Conservation (phyloP, 2,113 vertebrate species). For the Opisthocomus hoazin region DNA sequence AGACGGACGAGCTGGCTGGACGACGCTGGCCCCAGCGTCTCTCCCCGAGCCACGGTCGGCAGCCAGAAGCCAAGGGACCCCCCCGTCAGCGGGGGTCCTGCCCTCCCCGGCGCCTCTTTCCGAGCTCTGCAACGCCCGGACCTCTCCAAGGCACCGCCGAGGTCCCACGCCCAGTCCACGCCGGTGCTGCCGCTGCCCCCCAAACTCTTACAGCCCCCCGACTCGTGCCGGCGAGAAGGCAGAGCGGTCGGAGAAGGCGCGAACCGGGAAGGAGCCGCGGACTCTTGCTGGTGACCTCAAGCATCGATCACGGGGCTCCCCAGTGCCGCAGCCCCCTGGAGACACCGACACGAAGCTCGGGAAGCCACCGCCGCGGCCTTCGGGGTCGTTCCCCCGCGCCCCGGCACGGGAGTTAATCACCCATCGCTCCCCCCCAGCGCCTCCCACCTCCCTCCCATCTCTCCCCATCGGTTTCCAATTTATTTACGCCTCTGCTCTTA, state of each 20-base stretch:
- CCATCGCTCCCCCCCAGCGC: rapidly evolving
- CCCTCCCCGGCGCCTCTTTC: not conserved
- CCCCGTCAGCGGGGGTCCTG: not conserved
- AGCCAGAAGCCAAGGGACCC: not conserved
- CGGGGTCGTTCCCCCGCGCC: not conserved
- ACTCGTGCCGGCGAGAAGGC: not conserved
- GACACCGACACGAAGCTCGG: not conserved
- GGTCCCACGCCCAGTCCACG: not conserved
- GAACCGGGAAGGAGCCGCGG: not conserved
- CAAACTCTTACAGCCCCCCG: not conserved
- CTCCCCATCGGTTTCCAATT: conserved; percentile 41
- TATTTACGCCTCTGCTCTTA: conserved; percentile 32
- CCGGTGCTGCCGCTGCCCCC: not conserved
- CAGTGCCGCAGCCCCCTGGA: not conserved
- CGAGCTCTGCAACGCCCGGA: too few relatives aligned
- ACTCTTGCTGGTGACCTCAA: rapidly evolving
- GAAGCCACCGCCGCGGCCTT: not conserved
- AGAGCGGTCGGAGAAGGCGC: rapidly evolving
- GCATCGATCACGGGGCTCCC: not conserved
- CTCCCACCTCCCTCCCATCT: conserved; percentile 11
- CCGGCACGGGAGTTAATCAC: not conserved
- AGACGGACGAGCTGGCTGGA: not conserved
- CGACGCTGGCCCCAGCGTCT: not conserved
- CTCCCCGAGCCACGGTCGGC: rapidly evolving
- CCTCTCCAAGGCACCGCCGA: rapidly evolving